Conservation (phyloP, 2,113 vertebrate species). For the Otus sunia region DNA sequence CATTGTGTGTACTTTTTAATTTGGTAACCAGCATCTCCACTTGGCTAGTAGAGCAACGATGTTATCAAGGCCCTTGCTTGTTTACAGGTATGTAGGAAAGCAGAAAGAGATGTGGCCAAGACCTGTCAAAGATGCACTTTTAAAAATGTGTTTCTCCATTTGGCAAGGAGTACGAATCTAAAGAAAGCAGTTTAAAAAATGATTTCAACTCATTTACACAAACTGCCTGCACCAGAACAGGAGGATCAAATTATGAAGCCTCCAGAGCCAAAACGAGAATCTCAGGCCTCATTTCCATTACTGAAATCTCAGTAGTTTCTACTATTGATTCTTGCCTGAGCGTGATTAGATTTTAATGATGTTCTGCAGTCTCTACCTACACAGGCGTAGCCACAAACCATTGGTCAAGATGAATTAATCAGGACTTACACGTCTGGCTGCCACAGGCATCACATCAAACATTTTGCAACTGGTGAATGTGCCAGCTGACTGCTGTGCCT, state of each 20-base stretch:
- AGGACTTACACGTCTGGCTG: not conserved
- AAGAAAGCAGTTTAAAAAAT: slow-evolving; percentile 53
- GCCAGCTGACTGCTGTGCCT: slow-evolving; percentile 41
- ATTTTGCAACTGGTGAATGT: not conserved
- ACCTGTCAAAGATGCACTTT: slow-evolving; percentile 30
- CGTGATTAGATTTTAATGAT: slow-evolving; percentile 28
- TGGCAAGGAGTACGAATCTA: slow-evolving; percentile 17
- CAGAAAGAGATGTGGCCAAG: slow-evolving; percentile 27
- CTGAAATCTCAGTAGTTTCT: slow-evolving; percentile 44
- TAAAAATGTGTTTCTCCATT: slow-evolving; percentile 33
- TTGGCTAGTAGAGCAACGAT: not conserved
- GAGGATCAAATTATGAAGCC: slow-evolving; percentile 40
- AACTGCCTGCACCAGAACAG: slow-evolving; percentile 31
- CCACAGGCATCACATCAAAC: slow-evolving; percentile 11
- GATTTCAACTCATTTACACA: slow-evolving; percentile 41
- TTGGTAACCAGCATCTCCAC: not conserved
- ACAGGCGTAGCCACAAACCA: not conserved
- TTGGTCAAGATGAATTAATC: slow-evolving; percentile 44
- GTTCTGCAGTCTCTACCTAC: not conserved
- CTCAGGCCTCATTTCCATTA: slow-evolving; percentile 37
- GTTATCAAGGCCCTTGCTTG: slow-evolving; percentile 10
- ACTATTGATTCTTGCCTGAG: slow-evolving; percentile 25
- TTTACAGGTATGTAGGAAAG: slow-evolving; percentile 50
- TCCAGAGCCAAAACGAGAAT: slow-evolving; percentile 27
- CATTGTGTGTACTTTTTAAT: not conserved